Conservation (phyloP, 2,888 invertebrate genomes). For the Conchocele bisecta region DNA sequence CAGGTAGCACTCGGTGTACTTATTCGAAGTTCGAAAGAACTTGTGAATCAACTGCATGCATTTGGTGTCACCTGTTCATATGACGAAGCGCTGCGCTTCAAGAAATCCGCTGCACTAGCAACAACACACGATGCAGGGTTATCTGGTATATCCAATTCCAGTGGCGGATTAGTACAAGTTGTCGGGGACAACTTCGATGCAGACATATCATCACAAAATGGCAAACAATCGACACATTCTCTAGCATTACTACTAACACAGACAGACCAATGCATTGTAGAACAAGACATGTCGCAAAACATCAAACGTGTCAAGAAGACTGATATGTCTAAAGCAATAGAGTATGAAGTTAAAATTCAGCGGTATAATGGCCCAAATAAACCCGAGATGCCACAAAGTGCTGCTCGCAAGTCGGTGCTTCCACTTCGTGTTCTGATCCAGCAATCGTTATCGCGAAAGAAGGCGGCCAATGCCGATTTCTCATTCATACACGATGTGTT, state of each 20-base stretch:
- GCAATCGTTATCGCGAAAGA: neutral
- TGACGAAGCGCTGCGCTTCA: constrained; percentile 60
- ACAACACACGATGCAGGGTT: constrained; percentile 1
- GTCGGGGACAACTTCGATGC: constrained; percentile 36
- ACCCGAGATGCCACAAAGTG: constrained; percentile 18
- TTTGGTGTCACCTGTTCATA: no score
- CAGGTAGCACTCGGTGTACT: no score
- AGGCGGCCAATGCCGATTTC: constrained; percentile 12
- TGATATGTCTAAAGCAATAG: constrained; percentile 6
- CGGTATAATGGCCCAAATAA: constrained; percentile 18
- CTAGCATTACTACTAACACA: constrained; percentile 31
- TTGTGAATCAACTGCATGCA: no score
- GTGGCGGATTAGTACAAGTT: neutral
- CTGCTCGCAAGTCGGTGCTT: neutral
- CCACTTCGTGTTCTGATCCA: neutral
- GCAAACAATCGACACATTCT: constrained; percentile 30
- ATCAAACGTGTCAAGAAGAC: neutral
- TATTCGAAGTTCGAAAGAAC: no score
- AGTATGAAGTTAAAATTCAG: constrained; percentile 7
- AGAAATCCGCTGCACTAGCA: constrained; percentile 54
- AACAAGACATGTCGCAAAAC: neutral
- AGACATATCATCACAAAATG: constrained; percentile 35
- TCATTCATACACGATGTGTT: constrained; percentile 28
- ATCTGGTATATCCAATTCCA: neutral
- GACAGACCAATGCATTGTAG: neutral